Evolutionary conservation across 1,140 invertebrate genomes (phyloP).

Genomic region (Sycophila sp.): DNA sequence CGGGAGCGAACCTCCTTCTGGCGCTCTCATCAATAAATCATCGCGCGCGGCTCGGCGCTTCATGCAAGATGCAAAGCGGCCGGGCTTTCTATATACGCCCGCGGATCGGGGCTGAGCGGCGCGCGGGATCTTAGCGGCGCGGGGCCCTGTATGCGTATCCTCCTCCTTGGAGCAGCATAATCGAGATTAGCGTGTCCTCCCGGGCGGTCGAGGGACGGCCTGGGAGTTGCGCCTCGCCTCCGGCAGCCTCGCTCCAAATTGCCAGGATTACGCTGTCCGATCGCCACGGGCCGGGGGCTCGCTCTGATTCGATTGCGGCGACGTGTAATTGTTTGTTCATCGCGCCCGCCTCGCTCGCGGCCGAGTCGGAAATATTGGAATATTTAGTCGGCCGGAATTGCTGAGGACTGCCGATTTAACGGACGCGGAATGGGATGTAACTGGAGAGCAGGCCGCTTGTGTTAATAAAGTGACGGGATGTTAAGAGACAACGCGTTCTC

Average conservation of each 20-base stretch:
- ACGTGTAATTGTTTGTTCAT: conserved; percentile 38
- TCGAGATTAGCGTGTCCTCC: conserved; percentile 13
- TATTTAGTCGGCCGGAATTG: too few species aligned
- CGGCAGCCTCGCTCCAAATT: conserved; percentile 25
- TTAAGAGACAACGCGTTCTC: too few species aligned
- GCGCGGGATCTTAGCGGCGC: background rate
- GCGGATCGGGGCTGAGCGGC: background rate
- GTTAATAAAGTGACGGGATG: too few species aligned
- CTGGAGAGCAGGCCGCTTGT: too few species aligned
- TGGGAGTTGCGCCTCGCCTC: background rate
- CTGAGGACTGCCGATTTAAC: too few species aligned
- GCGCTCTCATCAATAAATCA: conserved; percentile 37
- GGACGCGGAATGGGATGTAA: too few species aligned
- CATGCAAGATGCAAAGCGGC: conserved; percentile 35
- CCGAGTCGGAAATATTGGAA: too few species aligned
- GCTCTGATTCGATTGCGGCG: conserved; percentile 29
- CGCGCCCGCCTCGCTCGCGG: too few species aligned
- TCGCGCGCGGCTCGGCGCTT: background rate
- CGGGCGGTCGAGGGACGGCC: background rate
- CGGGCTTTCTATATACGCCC: background rate
- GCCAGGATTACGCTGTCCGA: conserved; percentile 1
- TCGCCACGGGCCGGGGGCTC: background rate
- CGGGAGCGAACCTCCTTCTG: background rate
- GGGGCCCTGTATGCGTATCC: background rate
- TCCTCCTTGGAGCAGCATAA: background rate